Evolutionary conservation across 2,888 invertebrate genomes (phyloP).

Genomic region (Nemotelus nigrinus): DNA sequence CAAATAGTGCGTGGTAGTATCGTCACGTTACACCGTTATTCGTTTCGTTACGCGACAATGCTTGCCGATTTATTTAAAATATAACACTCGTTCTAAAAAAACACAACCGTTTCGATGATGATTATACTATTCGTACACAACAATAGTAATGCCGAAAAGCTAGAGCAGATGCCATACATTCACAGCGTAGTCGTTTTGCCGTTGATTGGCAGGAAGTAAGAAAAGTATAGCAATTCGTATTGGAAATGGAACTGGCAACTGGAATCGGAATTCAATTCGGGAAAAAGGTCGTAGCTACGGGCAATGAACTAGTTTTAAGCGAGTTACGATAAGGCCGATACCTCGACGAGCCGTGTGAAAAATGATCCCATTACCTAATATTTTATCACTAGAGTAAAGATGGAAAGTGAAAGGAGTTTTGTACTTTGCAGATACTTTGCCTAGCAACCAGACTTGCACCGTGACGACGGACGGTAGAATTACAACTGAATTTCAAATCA

Average conservation of each 20-base stretch:
- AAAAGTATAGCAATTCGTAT: no score
- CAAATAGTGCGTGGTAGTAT: no score
- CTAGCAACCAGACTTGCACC: conserved; percentile 64
- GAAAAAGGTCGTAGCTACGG: conserved; percentile 54
- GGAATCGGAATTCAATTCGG: not conserved
- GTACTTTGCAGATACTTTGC: conserved; percentile 54
- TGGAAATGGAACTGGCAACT: no score
- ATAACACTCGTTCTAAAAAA: conserved; percentile 18
- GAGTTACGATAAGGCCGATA: conserved; percentile 33
- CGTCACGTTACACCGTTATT: no score
- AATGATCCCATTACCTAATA: conserved; percentile 54
- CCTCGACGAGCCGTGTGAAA: conserved; percentile 49
- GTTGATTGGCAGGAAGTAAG: no score
- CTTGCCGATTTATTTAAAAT: conserved; percentile 25
- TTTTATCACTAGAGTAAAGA: conserved; percentile 51
- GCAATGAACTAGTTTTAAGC: conserved; percentile 54
- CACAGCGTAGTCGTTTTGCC: no score
- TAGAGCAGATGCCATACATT: not conserved
- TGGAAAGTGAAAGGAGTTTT: conserved; percentile 55
- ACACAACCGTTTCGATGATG: not conserved
- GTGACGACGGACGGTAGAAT: conserved; percentile 66
- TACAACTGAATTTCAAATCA: conserved; percentile 66
- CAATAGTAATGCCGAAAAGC: conserved; percentile 3
- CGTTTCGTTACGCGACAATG: not conserved
- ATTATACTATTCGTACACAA: conserved; percentile 2